Conservation (phyloP, 2,888 invertebrate species). For the Microctonus hyperodae region DNA sequence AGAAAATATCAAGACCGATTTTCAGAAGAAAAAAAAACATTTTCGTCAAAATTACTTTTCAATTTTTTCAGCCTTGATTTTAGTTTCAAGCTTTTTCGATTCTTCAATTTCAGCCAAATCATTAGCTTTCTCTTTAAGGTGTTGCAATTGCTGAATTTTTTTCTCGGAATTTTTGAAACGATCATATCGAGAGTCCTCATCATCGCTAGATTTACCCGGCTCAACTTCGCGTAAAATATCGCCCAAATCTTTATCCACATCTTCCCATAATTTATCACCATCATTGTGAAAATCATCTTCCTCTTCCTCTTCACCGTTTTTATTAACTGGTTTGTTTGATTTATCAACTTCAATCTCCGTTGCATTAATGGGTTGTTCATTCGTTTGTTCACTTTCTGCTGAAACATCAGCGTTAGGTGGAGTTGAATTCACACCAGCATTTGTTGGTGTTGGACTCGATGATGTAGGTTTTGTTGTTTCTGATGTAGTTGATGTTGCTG, state of each 20-base stretch:
- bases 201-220: conserved; percentile 70
- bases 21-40: background rate
- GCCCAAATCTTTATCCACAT: conserved; percentile 82
- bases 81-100: conserved; percentile 46
- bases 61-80: conserved; percentile 49
- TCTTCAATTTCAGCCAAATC: conserved; percentile 58
- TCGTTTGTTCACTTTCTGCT: conserved; percentile 60
- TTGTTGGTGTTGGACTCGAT: conserved; percentile 18
- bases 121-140: conserved; percentile 51
- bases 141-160: conserved; percentile 44
- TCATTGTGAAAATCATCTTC: conserved; percentile 58
- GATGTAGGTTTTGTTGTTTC: conserved; percentile 35
- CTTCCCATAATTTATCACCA: conserved; percentile 80
- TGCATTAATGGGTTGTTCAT: conserved; percentile 36
- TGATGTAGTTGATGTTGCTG: conserved; percentile 41
- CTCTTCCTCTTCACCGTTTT: conserved; percentile 63
- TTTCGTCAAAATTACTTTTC: conserved; percentile 44
- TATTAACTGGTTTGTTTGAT: conserved; percentile 57
- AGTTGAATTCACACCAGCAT: conserved; percentile 20
- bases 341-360: conserved; percentile 44
- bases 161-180: conserved; percentile 74
- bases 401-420: conserved; percentile 28
- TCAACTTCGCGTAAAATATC: conserved; percentile 74
- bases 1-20: background rate
- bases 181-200: conserved; percentile 73